Evolutionary conservation across 2,888 invertebrate genomes (phyloP), one percentile per base, ranked within the genome.

Genomic region (Neria commutata): DNA sequence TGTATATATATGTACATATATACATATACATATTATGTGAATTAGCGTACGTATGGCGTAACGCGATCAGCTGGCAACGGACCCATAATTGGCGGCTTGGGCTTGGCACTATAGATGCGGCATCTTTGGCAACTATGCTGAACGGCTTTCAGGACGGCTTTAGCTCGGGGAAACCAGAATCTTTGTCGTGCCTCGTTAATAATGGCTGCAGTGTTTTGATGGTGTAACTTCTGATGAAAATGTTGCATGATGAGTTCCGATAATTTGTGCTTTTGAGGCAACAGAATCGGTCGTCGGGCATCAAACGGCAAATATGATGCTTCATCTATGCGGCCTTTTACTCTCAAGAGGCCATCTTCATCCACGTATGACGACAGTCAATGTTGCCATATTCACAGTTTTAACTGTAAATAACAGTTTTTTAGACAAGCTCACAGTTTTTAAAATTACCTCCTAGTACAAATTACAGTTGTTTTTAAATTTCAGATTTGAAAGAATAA

Each of bases 71-170:
- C 8, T 3, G 64, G 63, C 10, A 67, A 26, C 29, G 64, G 65
- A 16, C 64, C 69, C 67, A 71, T 69, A 14, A 60, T 26, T 1
- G 68, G 70, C 2, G 49, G 34, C 1, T 19, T 11, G 42, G 61
- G 21, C 52, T 53, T 25, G 55, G 1, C 8, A 51, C 64, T 67
- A 34, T 71, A 65, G 0, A 10, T 24, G 6, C 53, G 29, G 45
- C 61, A 64, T 8, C 19, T 24, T 1, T 37, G 2, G 17, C 45
- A 58, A n/a, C 56, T 14, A 16, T 33, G 53, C n/a, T 63, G 60
- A 5, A 60, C 54, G 8, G 58, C 52, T 16, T 47, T 54, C 16
- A 64, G 56, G 4, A 63, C 5, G 10, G 59, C 46, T 3, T 54
- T 58, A 26, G 53, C 52, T 26, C 54, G 21, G 23, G 53, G 55